Evolutionary conservation across 2,797 vertebrate genomes (phyloP).

Genomic region (Harpagifer antarcticus): DNA sequence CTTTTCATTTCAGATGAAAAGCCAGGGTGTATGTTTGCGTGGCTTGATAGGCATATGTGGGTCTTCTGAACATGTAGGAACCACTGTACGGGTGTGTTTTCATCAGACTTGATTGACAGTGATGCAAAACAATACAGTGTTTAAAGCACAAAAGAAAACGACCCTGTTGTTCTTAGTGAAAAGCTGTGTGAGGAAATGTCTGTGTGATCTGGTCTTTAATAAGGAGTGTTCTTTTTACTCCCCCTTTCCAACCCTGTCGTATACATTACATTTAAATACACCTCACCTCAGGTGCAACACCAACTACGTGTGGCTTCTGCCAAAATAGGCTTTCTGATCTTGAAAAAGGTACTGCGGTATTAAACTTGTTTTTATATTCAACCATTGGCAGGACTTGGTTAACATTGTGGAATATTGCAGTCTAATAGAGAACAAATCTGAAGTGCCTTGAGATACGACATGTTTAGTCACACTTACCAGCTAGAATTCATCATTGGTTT

Average conservation of each 20-base stretch:
- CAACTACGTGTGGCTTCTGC: not conserved
- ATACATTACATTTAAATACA: not conserved
- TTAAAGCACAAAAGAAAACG: not conserved
- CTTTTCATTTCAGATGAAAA: slow-evolving; percentile 49
- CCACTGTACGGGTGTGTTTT: not conserved
- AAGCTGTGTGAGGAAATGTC: not conserved
- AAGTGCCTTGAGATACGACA: not conserved
- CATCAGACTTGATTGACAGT: not conserved
- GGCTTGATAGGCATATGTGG: slow-evolving; percentile 3
- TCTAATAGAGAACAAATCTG: not conserved
- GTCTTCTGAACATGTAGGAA: not conserved
- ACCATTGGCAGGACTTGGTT: not conserved
- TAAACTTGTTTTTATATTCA: not conserved
- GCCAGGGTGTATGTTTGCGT: slow-evolving; percentile 16
- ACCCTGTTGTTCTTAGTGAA: not conserved
- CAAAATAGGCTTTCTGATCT: not conserved
- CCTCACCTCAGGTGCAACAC: not conserved
- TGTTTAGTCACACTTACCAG: not conserved
- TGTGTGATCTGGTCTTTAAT: not conserved
- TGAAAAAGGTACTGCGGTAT: not conserved
- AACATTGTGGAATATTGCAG: not conserved
- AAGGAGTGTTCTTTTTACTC: not conserved
- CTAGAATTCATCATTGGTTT: not conserved
- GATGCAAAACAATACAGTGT: not conserved
- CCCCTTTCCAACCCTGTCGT: not conserved